Conservation (phyloP, 1,140 invertebrate genomes). For the Diabrotica virgifera region DNA sequence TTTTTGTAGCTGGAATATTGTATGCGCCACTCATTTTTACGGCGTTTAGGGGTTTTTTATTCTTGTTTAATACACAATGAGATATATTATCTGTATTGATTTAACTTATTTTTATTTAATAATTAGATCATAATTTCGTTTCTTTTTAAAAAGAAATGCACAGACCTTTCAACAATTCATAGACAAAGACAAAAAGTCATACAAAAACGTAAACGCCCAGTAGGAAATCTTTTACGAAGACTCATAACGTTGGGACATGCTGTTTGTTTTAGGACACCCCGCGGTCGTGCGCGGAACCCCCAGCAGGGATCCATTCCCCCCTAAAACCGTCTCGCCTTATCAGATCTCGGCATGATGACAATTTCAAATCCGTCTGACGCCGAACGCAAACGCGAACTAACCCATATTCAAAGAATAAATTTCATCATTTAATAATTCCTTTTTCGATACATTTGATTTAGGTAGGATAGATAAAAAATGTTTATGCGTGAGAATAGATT, state of each 20-base stretch:
- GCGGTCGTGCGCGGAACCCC: slow-evolving; percentile 29
- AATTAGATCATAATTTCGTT: no score
- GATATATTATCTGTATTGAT: no score
- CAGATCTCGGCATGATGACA: slow-evolving; percentile 49
- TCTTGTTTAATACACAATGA: no score
- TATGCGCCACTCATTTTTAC: no score
- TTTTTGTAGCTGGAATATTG: no score
- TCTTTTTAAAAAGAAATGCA: neutral
- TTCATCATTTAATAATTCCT: neutral
- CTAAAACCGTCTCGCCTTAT: slow-evolving; percentile 44
- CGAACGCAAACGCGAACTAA: slow-evolving; percentile 17
- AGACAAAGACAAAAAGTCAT: slow-evolving; percentile 19
- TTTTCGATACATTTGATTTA: no score
- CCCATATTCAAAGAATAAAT: slow-evolving; percentile 14
- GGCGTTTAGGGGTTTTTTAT: no score
- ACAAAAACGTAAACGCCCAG: slow-evolving; percentile 35
- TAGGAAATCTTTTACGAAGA: slow-evolving; percentile 41
- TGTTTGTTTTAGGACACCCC: slow-evolving; percentile 47
- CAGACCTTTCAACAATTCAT: slow-evolving; percentile 3
- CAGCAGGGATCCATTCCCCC: slow-evolving; percentile 34
- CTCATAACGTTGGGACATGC: slow-evolving; percentile 35
- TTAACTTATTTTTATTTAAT: no score
- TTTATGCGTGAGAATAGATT: no score
- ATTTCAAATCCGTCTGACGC: slow-evolving; percentile 41
- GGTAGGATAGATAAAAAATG: no score